Base-by-base conservation (phyloP, 2,113 vertebrate genomes). In the Seriola aureovittata region DNA sequence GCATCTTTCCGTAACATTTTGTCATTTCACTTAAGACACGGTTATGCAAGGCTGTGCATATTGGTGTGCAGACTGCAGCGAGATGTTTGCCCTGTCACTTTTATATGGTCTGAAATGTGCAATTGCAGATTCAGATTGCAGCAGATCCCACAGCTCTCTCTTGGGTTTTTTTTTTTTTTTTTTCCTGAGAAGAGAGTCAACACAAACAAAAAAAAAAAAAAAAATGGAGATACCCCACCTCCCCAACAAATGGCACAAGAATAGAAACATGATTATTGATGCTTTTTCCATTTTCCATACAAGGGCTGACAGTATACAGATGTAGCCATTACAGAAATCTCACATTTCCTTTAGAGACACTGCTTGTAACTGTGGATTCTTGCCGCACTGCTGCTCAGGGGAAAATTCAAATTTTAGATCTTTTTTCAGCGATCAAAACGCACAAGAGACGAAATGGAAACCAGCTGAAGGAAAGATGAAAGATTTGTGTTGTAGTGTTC, bases 21-120 rank as follows among this genome's bases (percentile, higher is more conserved):
- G 85, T 54, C 88, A 87, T 88, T 89, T 89, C 69, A 80, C 80
- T 93, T 90, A 84, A 82, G 82, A 85, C 55, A 6, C 32, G n/a
- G 69, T 80, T 86, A 88, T 80, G 68, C 48, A 7, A 40, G 68
- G 34, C 71, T 69, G 65, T 71, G 25, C 70, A 80, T 70, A 63
- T 16, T 44, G 62, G 42, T 63, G 48, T 66, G 58, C 74, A 76
- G 57, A 50, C 42, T 38, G 80, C 59, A 48, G 66, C 16, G 1
- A 55, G 57, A 79, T 50, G 71, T 69, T 85, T 34, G 79, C 73
- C 29, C 32, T 88, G 81, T 87, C 86, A 76, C 63, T 62, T 29
- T 36, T 29, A 25, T 80, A 46, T 69, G 64, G 87, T 85, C 36
- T 72, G 71, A 73, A 75, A 85, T 87, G 63, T 71, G 70, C 48